Base-by-base conservation (phyloP, 2,797 vertebrate species). In the Nannoperca obscura region DNA sequence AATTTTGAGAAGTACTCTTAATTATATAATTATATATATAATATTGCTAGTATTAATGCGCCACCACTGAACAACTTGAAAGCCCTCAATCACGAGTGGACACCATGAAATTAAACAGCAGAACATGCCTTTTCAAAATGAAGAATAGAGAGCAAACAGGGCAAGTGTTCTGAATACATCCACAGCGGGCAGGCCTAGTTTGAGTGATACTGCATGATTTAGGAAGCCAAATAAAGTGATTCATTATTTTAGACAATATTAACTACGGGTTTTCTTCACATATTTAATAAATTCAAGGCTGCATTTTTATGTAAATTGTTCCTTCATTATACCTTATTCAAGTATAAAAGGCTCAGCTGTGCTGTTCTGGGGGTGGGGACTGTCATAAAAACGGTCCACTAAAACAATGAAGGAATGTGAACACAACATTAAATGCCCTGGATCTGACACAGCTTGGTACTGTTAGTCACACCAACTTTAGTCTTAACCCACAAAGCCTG, bases 391-490 rank as follows among this genome's bases (percentile, higher is more conserved):
- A 38, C 30, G 30, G 19, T 40, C 38, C 38, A 40, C 2, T 38
- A 19, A 44, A 73, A 64, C 52, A 46, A 22, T 32, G 17, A 19
- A 61, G 36, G 32, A 52, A 55, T 20, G n/a, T 49, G 17, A 60
- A 36, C 6, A 19, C 53, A 76, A 19, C 50, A 42, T 19, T 15
- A 36, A 30, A 38, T 8, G 30, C 22, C 27, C 63, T 61, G 49
- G 42, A 61, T 62, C 62, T 73, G 59, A 62, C 42, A 49, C 46
- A 30, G 54, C 32, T 36, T 42, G 3, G 19, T 24, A 46, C 8
- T 14, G 22, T 77, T 13, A 30, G 34, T 71, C 63, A 58, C 44
- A 57, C 62, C 50, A 34, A 52, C 52, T 15, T 61, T 38, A 40
- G 10, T 46, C 30, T 17, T 40, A 47, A 65, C 24, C 46, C 27